These are phyloP conservation scores for Rhinopithecus roxellana DNA, from an alignment of 2,113 vertebrate species.

Conservation along the genomic window DNA sequence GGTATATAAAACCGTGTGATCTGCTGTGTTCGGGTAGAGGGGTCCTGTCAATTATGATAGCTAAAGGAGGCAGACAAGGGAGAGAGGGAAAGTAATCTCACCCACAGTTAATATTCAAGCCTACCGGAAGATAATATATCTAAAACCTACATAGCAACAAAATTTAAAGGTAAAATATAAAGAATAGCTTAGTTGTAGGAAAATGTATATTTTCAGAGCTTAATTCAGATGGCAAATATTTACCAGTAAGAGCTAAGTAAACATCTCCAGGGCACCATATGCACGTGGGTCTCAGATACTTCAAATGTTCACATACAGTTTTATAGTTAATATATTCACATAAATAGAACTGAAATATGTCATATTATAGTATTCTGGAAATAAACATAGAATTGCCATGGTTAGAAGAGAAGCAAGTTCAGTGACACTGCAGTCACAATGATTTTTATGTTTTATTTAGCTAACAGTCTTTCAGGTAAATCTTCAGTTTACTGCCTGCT, in stretches of 20 bases:
- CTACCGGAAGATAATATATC: not conserved
- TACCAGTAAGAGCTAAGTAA: not conserved
- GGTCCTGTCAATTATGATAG: not conserved
- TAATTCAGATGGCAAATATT: conserved; percentile 27
- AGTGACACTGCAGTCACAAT: not conserved
- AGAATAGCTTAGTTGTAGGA: not conserved
- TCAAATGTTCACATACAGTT: not conserved
- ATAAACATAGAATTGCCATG: not conserved
- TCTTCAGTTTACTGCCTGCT: not conserved
- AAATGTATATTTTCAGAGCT: conserved; percentile 10
- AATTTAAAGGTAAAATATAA: not conserved
- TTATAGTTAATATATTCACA: not conserved
- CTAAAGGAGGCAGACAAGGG: not conserved
- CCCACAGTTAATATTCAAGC: not conserved
- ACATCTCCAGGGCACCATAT: not conserved
- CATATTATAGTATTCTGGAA: not conserved
- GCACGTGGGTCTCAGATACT: not conserved
- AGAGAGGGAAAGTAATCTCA: not conserved
- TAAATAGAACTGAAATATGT: not conserved
- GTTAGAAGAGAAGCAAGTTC: not conserved
- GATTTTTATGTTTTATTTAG: not conserved
- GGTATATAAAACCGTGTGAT: not conserved
- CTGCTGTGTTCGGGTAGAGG: not conserved
- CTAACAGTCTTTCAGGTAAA: not conserved
- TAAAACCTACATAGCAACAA: not conserved